phyloP scores from a whole-genome alignment of 2,797 vertebrate species.

The Thunnus albacares region DNA sequence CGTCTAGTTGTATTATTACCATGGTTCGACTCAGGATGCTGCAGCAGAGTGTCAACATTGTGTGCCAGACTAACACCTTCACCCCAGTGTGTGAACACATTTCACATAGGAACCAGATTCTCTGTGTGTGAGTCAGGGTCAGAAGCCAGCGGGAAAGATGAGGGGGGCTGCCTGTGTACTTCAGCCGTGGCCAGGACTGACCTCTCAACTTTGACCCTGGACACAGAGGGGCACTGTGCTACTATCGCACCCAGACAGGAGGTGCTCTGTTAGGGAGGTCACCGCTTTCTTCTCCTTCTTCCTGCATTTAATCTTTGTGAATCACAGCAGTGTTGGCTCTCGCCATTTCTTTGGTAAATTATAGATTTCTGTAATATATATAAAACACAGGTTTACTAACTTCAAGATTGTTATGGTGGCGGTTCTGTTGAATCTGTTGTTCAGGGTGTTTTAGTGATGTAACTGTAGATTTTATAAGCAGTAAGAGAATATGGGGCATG shows the following conservation, averaged over 20 bases:
- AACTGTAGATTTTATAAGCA: not conserved
- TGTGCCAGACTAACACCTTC: slow-evolving; percentile 50
- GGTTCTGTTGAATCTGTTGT: not conserved
- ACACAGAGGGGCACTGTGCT: slow-evolving; percentile 71
- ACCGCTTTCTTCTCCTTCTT: slow-evolving; percentile 9
- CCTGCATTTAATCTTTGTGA: slow-evolving; percentile 22
- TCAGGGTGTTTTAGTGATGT: slow-evolving; percentile 10
- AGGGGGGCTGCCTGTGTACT: slow-evolving; percentile 58
- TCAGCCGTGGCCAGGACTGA: slow-evolving; percentile 59
- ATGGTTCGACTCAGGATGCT: not conserved
- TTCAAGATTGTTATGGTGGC: too few species aligned
- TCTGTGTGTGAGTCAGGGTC: slow-evolving; percentile 65
- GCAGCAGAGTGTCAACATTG: slow-evolving; percentile 13
- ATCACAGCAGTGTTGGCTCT: not conserved
- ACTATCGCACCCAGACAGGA: slow-evolving; percentile 64
- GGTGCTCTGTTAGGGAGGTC: slow-evolving; percentile 64
- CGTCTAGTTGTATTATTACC: not conserved
- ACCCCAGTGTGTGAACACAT: slow-evolving; percentile 70
- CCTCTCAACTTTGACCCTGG: slow-evolving; percentile 63
- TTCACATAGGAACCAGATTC: slow-evolving; percentile 78
- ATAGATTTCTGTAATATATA: not conserved
- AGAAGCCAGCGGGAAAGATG: slow-evolving; percentile 49
- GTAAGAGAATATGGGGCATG: not conserved
- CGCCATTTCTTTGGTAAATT: not conserved
- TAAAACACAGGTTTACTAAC: not conserved